A percentile compares a stretch with the other conserved stretches of the same genome.
These are phyloP conservation scores for Otocyon megalotis DNA, from an alignment of 2,113 vertebrate genomes.

Conservation along the genomic window DNA sequence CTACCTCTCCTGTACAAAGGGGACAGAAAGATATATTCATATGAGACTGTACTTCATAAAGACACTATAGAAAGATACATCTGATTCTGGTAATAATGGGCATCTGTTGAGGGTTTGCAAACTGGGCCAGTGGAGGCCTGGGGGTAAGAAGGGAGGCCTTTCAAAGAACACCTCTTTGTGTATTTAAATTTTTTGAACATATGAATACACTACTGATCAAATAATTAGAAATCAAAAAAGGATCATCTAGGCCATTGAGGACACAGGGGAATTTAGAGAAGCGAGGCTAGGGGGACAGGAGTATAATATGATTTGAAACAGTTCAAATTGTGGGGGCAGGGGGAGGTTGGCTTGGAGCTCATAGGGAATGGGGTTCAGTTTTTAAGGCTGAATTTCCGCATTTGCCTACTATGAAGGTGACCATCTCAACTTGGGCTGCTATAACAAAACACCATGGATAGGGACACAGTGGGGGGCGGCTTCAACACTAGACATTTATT, in stretches of 20 bases:
- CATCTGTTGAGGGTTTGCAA: not conserved
- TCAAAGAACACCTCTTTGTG: not conserved
- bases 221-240: not conserved
- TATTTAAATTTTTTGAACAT: not conserved
- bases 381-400: not conserved
- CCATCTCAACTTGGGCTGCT: not conserved
- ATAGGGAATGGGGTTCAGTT: not conserved
- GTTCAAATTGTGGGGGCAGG: not conserved
- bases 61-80: not conserved
- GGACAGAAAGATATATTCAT: not conserved
- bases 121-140: not conserved
- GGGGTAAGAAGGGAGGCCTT: not conserved
- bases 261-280: not conserved
- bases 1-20: not conserved
- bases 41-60: not conserved
- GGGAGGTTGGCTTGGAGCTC: not conserved
- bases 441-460: not conserved
- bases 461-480: not conserved
- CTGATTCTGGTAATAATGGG: not conserved
- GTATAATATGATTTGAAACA: not conserved
- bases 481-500: not conserved
- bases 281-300: not conserved
- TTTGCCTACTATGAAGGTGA: not conserved
- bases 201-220: not conserved
- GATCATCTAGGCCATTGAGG: not conserved